These are phyloP conservation scores for Odontomyia ornata DNA, from an alignment of 2,888 invertebrate species.

Conservation along the genomic window DNA sequence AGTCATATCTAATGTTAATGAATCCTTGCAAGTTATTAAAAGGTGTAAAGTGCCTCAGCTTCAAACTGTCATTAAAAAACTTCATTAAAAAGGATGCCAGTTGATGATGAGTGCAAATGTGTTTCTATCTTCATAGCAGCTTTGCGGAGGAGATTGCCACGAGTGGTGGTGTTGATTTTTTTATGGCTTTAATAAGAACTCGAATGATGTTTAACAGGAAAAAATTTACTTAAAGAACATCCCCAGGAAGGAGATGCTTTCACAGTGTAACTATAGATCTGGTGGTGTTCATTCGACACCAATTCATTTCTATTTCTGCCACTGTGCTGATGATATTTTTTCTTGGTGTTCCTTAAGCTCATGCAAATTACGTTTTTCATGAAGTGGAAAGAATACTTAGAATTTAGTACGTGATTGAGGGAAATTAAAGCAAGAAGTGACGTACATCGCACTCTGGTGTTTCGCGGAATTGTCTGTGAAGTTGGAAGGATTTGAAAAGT, in stretches of 20 bases:
- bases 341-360: not conserved
- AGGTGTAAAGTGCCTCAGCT: conserved; percentile 17
- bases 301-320: not conserved
- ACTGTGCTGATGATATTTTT: not conserved
- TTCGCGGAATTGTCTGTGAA: not conserved
- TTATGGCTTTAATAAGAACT: not conserved
- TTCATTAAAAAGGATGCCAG: not conserved
- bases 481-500: not conserved
- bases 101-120: not conserved
- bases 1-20: conserved; percentile 30
- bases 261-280: not conserved
- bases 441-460: not conserved
- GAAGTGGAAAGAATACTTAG: not conserved
- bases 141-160: too few relatives aligned
- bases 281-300: not conserved
- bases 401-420: conserved; percentile 10
- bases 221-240: not conserved
- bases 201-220: not conserved
- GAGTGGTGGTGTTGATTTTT: not conserved
- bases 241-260: not conserved
- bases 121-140: not conserved
- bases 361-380: not conserved
- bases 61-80: conserved; percentile 23
- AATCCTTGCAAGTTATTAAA: conserved; percentile 28
- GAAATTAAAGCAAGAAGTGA: not conserved